Evolutionary conservation across 2,797 vertebrate genomes (phyloP).

Genomic region (Nannoperca australis): DNA sequence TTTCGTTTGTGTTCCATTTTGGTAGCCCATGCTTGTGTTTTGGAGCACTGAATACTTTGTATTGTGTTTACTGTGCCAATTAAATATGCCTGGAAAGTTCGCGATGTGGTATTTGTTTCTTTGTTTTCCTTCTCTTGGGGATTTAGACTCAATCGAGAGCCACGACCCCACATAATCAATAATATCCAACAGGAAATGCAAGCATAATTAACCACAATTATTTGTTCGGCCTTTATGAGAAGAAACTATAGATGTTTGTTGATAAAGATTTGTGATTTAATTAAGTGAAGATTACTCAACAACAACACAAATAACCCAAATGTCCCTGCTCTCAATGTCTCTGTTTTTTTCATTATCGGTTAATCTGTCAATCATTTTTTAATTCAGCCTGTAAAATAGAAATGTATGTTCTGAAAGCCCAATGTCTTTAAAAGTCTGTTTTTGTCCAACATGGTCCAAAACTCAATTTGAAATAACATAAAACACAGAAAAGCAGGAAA

Average conservation of each 20-base stretch:
- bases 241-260: background rate
- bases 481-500: background rate
- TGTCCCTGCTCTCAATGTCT: background rate
- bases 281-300: background rate
- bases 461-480: background rate
- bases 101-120: background rate
- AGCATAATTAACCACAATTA: background rate
- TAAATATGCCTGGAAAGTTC: constrained; percentile 85
- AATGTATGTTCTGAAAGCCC: background rate
- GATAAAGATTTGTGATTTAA: background rate
- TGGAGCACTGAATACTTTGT: constrained; percentile 88
- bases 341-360: background rate
- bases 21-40: constrained; percentile 85
- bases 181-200: background rate
- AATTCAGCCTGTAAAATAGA: background rate
- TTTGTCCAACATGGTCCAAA: background rate
- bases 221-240: background rate
- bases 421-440: background rate
- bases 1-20: constrained; percentile 82
- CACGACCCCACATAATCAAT: background rate
- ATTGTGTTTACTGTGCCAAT: constrained; percentile 91
- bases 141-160: background rate
- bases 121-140: constrained; percentile 3
- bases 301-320: background rate
- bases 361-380: background rate